Base-by-base conservation (phyloP, 2,888 invertebrate genomes). In the Arctia plantaginis region DNA sequence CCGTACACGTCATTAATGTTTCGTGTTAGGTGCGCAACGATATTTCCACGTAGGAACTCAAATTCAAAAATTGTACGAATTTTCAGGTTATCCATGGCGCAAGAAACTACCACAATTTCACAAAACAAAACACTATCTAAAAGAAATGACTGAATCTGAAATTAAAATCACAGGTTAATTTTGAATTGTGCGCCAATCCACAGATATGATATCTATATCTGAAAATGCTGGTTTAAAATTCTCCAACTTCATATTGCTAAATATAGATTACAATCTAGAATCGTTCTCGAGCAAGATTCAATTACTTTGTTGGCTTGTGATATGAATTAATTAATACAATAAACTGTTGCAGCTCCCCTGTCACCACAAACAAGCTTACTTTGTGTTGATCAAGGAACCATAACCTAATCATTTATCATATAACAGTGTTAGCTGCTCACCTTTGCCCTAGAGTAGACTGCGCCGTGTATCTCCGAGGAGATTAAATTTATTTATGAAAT, bases 301-400 rank as follows among this genome's bases (percentile, higher is more conserved):
- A 83, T 83, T 83, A 83, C 74, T 79, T 72, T 76, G 79, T 76
- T 81, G 73, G 77, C 71, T 65, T 66, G 77, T 78, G 76, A 74
- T 81, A 77, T 68, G 69, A 82, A 78, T 71, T 86, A 85, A 86
- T 71, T 86, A 87, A 86, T 77, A 76, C 80, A 83, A 85, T 86
- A 82, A 80, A 81, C 75, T 73, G 73, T 69, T 81, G 79, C 79
- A 80, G 82, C 77, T 72, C 72, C 71, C 62, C 70, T 71, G 68
- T 75, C 77, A 79, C 84, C 85, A 71, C 80, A 79, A 85, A 84
- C 82, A 81, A 86, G 82, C 80, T 78, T 76, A 79, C 83, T 83
- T 77, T 82, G 78, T 82, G 82, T 79, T 79, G 82, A 85, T 86
- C 82, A 83, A 71, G 79, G 77, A 71, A 72, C 80, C 81, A 76